Evolutionary conservation across 2,888 invertebrate species (phyloP).

Genomic region (Nomada lathburiana): DNA sequence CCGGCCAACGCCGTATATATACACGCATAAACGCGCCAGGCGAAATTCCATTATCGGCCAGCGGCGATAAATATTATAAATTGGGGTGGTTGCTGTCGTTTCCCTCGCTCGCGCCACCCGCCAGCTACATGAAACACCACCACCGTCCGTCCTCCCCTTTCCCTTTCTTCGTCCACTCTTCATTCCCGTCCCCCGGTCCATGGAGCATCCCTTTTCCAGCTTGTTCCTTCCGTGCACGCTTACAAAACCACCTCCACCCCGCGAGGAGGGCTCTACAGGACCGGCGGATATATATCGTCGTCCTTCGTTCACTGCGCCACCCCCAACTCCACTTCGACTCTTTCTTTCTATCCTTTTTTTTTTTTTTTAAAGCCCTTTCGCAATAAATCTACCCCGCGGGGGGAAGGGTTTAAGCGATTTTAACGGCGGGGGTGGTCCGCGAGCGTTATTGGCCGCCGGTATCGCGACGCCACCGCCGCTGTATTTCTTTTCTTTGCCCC

Average conservation of each 20-base stretch:
- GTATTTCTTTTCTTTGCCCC: slow-evolving; percentile 37
- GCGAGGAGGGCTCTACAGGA: slow-evolving; percentile 40
- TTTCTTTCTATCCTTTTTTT: slow-evolving; percentile 24
- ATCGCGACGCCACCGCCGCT: slow-evolving; percentile 60
- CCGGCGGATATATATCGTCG: slow-evolving; percentile 61
- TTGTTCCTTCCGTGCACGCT: slow-evolving; percentile 23
- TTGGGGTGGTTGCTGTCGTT: slow-evolving; percentile 71
- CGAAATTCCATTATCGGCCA: slow-evolving; percentile 82
- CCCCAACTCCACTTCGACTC: neutral
- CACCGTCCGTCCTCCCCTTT: neutral
- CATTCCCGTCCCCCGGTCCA: slow-evolving; percentile 10
- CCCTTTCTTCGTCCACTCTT: slow-evolving; percentile 37
- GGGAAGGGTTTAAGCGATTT: slow-evolving; percentile 80
- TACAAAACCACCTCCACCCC: slow-evolving; percentile 47
- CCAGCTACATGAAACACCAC: slow-evolving; percentile 50
- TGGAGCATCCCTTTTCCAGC: slow-evolving; percentile 10
- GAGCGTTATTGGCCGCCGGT: slow-evolving; percentile 65
- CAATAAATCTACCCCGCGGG: slow-evolving; percentile 77
- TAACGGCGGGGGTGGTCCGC: slow-evolving; percentile 72
- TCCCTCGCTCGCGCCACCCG: slow-evolving; percentile 30
- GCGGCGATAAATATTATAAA: slow-evolving; percentile 83
- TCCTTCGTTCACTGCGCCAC: slow-evolving; percentile 40
- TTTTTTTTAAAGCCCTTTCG: slow-evolving; percentile 42
- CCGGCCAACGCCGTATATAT: slow-evolving; percentile 42
- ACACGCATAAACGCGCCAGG: slow-evolving; percentile 57